Evolutionary conservation across 2,113 vertebrate species (phyloP).

Genomic region (Syngnathoides biaculeatus): DNA sequence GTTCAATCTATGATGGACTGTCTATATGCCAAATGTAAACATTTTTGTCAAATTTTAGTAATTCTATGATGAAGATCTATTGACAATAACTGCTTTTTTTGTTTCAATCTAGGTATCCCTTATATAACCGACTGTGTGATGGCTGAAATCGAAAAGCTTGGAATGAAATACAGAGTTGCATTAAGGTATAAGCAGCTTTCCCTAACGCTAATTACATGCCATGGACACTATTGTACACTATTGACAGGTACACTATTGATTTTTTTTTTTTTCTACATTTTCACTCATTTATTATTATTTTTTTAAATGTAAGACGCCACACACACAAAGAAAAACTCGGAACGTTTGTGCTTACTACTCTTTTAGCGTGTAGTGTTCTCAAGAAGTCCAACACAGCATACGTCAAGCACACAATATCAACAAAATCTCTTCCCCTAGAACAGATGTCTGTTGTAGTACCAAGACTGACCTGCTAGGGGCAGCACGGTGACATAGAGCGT

Average conservation of each 20-base stretch:
- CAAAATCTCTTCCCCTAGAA: too few relatives aligned
- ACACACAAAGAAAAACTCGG: neutral
- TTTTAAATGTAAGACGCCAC: neutral
- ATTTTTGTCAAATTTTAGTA: neutral
- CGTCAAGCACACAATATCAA: too few relatives aligned
- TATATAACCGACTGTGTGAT: slow-evolving; percentile 98
- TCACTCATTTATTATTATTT: neutral
- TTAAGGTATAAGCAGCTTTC: slow-evolving; percentile 78
- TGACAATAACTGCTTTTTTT: neutral
- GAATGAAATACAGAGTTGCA: slow-evolving; percentile 94
- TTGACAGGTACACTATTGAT: neutral
- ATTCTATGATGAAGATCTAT: neutral
- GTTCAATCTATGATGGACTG: slow-evolving; percentile 99
- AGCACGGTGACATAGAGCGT: too few relatives aligned
- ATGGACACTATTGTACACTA: neutral
- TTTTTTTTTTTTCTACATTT: neutral
- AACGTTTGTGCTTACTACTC: neutral
- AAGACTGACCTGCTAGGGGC: too few relatives aligned
- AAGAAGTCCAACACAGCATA: too few relatives aligned
- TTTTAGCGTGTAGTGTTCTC: neutral
- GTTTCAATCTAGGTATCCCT: slow-evolving; percentile 81
- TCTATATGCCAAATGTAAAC: slow-evolving; percentile 95
- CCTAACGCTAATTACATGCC: neutral
- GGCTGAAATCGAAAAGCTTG: slow-evolving; percentile 97
- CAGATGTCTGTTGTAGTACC: too few relatives aligned